These are phyloP conservation scores for Squalus acanthias DNA, from an alignment of 2,797 vertebrate species.

Conservation along the genomic window DNA sequence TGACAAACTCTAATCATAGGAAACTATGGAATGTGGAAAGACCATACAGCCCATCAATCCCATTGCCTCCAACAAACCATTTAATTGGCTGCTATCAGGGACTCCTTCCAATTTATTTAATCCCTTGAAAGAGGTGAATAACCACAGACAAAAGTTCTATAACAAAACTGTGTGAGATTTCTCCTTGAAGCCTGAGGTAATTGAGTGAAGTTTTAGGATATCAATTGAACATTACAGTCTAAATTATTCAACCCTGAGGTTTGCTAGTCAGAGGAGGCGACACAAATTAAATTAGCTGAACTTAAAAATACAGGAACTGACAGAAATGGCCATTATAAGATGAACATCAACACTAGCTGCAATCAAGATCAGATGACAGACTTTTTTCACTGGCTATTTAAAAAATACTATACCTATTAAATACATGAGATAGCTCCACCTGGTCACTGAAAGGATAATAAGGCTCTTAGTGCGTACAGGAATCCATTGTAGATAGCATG, in stretches of 20 bases:
- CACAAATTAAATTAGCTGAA: constrained; percentile 10
- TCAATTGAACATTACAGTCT: neutral
- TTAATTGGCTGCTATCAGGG: neutral
- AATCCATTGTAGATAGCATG: neutral
- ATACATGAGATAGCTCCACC: neutral
- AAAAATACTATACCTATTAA: neutral
- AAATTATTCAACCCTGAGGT: neutral
- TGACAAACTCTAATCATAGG: neutral
- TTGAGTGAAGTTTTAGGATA: neutral
- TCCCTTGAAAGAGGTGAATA: neutral
- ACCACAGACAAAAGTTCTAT: neutral
- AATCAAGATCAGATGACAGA: neutral
- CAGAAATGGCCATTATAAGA: neutral
- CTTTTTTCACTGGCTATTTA: neutral
- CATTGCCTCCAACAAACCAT: neutral
- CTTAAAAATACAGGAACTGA: neutral
- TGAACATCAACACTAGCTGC: neutral
- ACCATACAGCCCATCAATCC: neutral
- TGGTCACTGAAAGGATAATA: neutral
- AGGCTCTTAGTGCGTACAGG: neutral
- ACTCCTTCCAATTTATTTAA: neutral
- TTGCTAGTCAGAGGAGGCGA: neutral
- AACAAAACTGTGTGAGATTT: neutral
- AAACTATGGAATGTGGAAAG: neutral
- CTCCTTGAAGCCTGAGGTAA: neutral